Percentiles rank a stretch among this genome's conserved stretches.
These are phyloP conservation scores for Rhorus exstirpatorius DNA, from an alignment of 2,888 invertebrate species.

Conservation along the genomic window DNA sequence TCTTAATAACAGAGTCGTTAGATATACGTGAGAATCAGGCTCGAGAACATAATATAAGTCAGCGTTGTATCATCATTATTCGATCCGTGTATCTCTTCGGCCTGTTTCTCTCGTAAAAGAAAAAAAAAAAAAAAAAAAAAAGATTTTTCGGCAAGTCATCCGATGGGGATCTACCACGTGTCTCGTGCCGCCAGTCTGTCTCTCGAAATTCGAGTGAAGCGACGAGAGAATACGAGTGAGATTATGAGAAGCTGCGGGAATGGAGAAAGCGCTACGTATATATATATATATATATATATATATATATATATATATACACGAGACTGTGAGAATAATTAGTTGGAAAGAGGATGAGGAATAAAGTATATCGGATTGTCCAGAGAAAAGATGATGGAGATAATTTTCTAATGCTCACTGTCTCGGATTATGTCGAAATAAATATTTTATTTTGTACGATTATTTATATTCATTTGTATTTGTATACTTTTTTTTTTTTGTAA, in stretches of 20 bases:
- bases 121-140: too few relatives aligned
- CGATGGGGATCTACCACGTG: slow-evolving; percentile 6
- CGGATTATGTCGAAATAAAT: not conserved
- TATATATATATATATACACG: too few relatives aligned
- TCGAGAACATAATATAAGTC: not conserved
- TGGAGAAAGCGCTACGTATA: slow-evolving; percentile 26
- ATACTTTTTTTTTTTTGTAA: too few relatives aligned
- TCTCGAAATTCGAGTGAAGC: slow-evolving; percentile 55
- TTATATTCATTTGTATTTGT: too few relatives aligned
- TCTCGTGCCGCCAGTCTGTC: slow-evolving; percentile 55
- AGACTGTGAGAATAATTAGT: not conserved
- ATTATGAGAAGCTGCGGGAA: slow-evolving; percentile 25
- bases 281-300: too few relatives aligned
- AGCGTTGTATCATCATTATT: slow-evolving; percentile 32
- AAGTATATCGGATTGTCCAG: slow-evolving; percentile 1
- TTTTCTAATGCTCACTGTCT: not conserved
- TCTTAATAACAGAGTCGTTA: slow-evolving; percentile 27
- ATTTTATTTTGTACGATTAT: not conserved
- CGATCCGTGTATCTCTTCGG: not conserved
- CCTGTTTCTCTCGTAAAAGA: slow-evolving; percentile 9
- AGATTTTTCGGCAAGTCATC: slow-evolving; percentile 30
- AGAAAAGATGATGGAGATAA: slow-evolving; percentile 1
- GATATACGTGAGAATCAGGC: slow-evolving; percentile 14
- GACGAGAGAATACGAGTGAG: slow-evolving; percentile 34
- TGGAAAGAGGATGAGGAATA: slow-evolving; percentile 4